phyloP scores from a whole-genome alignment of 2,888 invertebrate species.

The Achlya flavicornis region DNA sequence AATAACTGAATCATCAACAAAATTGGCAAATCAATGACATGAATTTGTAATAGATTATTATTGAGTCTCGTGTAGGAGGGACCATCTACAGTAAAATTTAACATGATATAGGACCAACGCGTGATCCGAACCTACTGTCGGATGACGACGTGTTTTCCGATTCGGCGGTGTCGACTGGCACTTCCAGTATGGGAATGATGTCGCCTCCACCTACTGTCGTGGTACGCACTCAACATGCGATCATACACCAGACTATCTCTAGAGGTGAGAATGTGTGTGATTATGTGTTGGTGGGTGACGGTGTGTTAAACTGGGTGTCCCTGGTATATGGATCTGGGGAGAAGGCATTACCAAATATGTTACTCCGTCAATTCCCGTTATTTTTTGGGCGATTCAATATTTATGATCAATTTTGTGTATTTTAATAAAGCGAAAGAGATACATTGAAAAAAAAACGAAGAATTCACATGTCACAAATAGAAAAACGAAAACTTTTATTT shows the following conservation, averaged over 20 bases:
- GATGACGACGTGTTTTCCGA: slow-evolving; percentile 77
- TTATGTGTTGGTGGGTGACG: slow-evolving; percentile 15
- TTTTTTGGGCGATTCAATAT: no score
- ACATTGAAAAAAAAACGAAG: no score
- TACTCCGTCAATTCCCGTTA: no score
- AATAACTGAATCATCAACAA: no score
- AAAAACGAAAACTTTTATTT: no score
- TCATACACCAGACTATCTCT: slow-evolving; percentile 46
- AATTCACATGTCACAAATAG: no score
- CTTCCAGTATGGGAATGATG: slow-evolving; percentile 43
- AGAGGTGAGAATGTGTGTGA: slow-evolving; percentile 47
- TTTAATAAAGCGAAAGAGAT: no score
- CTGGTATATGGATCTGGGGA: neutral
- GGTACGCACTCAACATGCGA: slow-evolving; percentile 39
- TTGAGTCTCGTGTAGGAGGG: no score
- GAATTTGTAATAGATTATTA: no score
- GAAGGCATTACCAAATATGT: neutral
- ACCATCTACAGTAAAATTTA: neutral
- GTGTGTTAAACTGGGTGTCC: slow-evolving; percentile 6
- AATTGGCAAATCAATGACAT: no score
- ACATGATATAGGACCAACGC: slow-evolving; percentile 25
- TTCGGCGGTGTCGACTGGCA: slow-evolving; percentile 53
- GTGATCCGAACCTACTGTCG: slow-evolving; percentile 61
- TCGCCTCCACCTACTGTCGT: slow-evolving; percentile 28
- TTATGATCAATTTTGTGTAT: no score